A percentile compares a stretch with the other conserved stretches of the same genome.
Evolutionary conservation across 2,113 vertebrate species (phyloP).

Genomic region (Crotalus helleri): DNA sequence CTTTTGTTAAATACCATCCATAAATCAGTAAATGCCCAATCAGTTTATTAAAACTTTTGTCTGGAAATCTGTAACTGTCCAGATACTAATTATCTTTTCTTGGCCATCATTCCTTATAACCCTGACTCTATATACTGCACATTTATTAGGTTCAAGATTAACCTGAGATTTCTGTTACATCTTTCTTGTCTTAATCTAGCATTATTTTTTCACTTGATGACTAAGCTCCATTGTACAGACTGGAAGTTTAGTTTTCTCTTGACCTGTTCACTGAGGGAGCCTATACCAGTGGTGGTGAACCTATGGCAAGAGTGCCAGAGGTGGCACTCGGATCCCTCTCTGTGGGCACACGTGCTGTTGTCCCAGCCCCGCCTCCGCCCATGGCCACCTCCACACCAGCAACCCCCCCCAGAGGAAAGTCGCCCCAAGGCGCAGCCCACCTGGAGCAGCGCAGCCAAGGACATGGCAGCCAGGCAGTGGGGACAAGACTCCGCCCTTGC

Average conservation of each 20-base stretch:
- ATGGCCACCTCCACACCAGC: no score
- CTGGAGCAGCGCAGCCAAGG: no score
- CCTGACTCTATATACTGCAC: neutral
- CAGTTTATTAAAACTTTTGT: neutral
- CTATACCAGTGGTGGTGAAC: no score
- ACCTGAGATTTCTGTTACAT: neutral
- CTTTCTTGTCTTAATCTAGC: neutral
- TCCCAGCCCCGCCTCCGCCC: no score
- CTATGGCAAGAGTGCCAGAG: no score
- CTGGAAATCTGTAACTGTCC: neutral
- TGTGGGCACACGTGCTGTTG: no score
- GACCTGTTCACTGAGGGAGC: neutral
- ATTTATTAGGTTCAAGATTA: neutral
- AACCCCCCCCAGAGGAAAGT: no score
- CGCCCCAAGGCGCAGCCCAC: no score
- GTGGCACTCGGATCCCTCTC: no score
- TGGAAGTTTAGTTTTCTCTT: neutral
- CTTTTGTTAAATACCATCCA: neutral
- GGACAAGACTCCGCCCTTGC: no score
- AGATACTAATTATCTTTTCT: neutral
- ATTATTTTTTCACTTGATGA: neutral
- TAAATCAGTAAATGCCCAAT: neutral
- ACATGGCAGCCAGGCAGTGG: no score
- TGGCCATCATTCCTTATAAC: neutral
- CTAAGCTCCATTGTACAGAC: neutral